Conservation (phyloP, 2,113 vertebrate genomes). For the Oenanthe melanoleuca region DNA sequence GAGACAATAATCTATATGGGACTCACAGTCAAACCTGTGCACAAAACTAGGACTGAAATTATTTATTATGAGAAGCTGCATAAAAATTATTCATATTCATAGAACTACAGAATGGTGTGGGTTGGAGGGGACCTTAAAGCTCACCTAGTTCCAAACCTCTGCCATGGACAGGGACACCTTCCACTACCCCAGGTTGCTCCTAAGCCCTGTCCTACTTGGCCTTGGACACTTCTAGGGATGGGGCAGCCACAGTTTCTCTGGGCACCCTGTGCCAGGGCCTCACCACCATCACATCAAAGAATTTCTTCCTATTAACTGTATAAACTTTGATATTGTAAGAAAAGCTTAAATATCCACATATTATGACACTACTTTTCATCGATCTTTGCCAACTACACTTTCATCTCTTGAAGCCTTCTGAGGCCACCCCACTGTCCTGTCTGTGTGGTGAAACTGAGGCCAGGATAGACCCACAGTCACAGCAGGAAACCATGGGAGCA, state of each 20-base stretch:
- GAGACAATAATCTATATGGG: not conserved
- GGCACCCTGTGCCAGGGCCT: not conserved
- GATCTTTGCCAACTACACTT: not conserved
- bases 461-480: not conserved
- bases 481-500: not conserved
- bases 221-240: not conserved
- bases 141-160: not conserved
- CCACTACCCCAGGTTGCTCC: rapidly evolving
- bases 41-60: not conserved
- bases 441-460: not conserved
- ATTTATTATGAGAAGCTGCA: not conserved
- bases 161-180: not conserved
- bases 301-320: not conserved
- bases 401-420: not conserved
- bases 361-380: not conserved
- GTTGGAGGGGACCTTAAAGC: not conserved
- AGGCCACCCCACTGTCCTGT: not conserved
- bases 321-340: not conserved
- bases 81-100: not conserved
- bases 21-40: not conserved
- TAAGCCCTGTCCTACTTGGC: not conserved
- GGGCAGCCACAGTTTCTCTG: not conserved
- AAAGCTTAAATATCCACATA: not conserved
- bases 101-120: not conserved
- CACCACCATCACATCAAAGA: not conserved